Conservation (phyloP, 2,113 vertebrate species). For the Sitta europaea region DNA sequence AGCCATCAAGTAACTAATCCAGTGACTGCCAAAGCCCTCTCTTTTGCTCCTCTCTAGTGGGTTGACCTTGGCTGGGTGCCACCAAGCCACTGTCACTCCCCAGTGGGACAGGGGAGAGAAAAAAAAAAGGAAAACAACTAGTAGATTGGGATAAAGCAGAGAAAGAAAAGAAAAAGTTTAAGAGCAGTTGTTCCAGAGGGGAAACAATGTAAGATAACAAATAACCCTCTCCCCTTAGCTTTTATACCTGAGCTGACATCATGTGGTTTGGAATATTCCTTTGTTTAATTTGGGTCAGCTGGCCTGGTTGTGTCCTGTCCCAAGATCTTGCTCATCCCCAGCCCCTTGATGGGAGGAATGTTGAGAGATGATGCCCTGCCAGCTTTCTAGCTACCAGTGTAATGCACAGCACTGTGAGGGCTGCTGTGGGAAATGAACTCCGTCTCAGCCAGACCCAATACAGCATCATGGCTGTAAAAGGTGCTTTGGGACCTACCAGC, state of each 20-base stretch:
- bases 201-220: neutral
- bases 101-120: neutral
- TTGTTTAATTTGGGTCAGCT: neutral
- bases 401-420: neutral
- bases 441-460: neutral
- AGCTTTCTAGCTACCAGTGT: neutral
- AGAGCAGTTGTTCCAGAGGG: neutral
- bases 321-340: neutral
- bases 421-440: neutral
- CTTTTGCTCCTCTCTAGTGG: neutral
- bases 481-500: neutral
- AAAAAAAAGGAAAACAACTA: neutral
- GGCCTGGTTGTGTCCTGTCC: neutral
- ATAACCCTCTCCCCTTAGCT: neutral
- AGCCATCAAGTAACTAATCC: neutral
- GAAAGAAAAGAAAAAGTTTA: neutral
- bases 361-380: neutral
- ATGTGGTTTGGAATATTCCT: neutral
- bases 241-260: neutral
- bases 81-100: neutral
- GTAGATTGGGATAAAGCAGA: neutral
- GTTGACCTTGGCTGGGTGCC: neutral
- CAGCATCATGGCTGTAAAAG: neutral
- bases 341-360: neutral
- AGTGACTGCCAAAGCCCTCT: neutral